phyloP scores from a whole-genome alignment of 2,888 invertebrate genomes.

The Marasmarcha lunaedactyla region DNA sequence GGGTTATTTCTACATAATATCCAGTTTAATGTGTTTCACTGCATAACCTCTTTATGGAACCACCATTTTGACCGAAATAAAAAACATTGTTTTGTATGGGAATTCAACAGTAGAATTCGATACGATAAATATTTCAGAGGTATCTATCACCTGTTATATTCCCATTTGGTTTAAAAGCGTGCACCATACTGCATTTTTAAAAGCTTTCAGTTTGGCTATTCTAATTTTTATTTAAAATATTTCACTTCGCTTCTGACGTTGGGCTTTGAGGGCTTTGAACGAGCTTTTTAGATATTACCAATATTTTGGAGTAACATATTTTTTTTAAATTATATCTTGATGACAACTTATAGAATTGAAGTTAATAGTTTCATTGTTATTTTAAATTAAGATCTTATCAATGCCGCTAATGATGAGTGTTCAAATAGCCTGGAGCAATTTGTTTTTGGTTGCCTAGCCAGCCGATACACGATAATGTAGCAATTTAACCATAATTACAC shows the following conservation, averaged over 20 bases:
- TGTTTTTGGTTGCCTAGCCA: neutral
- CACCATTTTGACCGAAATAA: too few relatives aligned
- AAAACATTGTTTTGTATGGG: neutral
- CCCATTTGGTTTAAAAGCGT: conserved; percentile 1
- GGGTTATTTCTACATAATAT: neutral
- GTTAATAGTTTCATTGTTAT: too few relatives aligned
- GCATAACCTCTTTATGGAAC: too few relatives aligned
- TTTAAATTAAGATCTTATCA: neutral
- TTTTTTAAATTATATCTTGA: too few relatives aligned
- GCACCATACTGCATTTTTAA: neutral
- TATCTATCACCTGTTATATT: neutral
- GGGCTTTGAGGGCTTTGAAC: too few relatives aligned
- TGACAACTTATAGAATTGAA: too few relatives aligned
- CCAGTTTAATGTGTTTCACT: neutral
- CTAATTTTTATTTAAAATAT: neutral
- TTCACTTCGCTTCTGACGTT: too few relatives aligned
- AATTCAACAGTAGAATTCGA: neutral
- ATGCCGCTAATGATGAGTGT: neutral
- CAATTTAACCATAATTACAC: neutral
- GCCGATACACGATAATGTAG: neutral
- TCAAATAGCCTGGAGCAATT: neutral
- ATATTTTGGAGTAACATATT: too few relatives aligned
- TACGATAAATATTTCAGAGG: neutral
- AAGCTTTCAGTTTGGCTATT: neutral
- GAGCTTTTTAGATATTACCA: too few relatives aligned